Percentiles rank a stretch among this genome's conserved stretches.
Evolutionary conservation across 2,888 invertebrate genomes (phyloP).

Genomic region (Falcaria lacertinaria): DNA sequence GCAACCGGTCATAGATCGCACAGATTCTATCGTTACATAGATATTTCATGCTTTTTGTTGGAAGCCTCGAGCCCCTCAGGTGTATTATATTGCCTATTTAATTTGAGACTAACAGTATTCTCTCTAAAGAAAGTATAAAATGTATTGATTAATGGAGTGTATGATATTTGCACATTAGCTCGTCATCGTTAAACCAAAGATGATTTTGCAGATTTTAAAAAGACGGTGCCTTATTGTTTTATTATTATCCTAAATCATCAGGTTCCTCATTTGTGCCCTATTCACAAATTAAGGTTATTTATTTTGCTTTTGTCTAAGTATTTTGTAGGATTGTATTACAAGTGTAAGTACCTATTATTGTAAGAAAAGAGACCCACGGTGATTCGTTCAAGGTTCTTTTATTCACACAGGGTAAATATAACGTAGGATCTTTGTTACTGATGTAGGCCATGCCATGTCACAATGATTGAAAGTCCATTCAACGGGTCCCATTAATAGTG

Average conservation of each 20-base stretch:
- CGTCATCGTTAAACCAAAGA: too few species aligned
- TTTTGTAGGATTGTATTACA: too few species aligned
- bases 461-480: conserved; percentile 36
- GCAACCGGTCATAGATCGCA: conserved; percentile 25
- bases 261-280: too few species aligned
- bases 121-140: too few species aligned
- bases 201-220: too few species aligned
- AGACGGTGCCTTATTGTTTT: too few species aligned
- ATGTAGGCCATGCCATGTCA: conserved; percentile 38
- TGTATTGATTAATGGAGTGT: neutral
- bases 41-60: conserved; percentile 12
- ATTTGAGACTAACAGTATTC: neutral
- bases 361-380: neutral
- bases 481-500: conserved; percentile 17
- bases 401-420: conserved; percentile 7
- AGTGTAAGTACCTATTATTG: too few species aligned
- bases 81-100: neutral
- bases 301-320: too few species aligned
- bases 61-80: neutral
- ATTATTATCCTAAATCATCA: too few species aligned
- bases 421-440: conserved; percentile 11
- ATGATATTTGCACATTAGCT: too few species aligned
- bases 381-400: conserved; percentile 19
- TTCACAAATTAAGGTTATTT: too few species aligned
- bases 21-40: neutral